Evolutionary conservation across 2,888 invertebrate genomes (phyloP).

Genomic region (Sarcophaga subvicina): DNA sequence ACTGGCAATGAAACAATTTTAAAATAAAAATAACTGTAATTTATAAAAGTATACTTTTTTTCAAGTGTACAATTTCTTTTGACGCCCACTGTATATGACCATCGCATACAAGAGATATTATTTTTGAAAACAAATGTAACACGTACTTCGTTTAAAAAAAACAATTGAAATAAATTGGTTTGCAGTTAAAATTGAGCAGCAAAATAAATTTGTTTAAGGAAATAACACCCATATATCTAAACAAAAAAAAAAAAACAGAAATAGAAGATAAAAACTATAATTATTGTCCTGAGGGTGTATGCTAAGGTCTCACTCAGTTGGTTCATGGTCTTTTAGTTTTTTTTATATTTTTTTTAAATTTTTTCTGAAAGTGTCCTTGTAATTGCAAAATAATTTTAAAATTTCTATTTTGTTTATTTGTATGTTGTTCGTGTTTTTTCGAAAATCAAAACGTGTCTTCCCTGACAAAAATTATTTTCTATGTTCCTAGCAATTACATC

Average conservation of each 20-base stretch:
- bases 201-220: slow-evolving; percentile 10
- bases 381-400: neutral
- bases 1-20: too few species aligned
- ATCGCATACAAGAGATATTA: neutral
- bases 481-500: neutral
- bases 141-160: slow-evolving; percentile 32
- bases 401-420: neutral
- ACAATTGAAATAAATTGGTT: slow-evolving; percentile 58
- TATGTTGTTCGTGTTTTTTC: neutral
- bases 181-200: slow-evolving; percentile 31
- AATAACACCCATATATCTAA: neutral
- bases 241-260: neutral
- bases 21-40: too few species aligned
- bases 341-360: neutral
- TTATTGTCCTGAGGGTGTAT: neutral
- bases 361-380: neutral
- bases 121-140: slow-evolving; percentile 33
- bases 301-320: neutral
- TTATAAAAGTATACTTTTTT: too few species aligned
- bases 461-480: neutral
- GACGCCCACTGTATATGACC: too few species aligned
- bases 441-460: neutral
- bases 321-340: too few species aligned
- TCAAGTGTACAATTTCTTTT: too few species aligned
- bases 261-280: too few species aligned